phyloP scores from a whole-genome alignment of 2,797 vertebrate species.

The Paguma larvata region DNA sequence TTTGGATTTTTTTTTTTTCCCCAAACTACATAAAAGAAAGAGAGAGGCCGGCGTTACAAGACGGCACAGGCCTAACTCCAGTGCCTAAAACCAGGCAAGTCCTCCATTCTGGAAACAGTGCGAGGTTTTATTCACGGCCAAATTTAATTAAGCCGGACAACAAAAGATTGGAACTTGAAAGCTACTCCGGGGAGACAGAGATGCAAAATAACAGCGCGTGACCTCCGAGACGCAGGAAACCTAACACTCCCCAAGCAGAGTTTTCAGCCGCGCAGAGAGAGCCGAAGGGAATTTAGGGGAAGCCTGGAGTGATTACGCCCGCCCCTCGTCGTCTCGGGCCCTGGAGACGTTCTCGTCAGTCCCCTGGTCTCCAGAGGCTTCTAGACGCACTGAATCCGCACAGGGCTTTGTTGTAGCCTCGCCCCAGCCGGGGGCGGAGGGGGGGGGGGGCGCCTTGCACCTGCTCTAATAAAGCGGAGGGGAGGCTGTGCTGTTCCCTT shows the following conservation, averaged over 20 bases:
- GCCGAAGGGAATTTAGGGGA: conserved; percentile 84
- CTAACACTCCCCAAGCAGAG: conserved; percentile 58
- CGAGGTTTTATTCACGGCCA: conserved; percentile 70
- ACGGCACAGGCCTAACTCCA: conserved; percentile 39
- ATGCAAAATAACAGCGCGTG: conserved; percentile 53
- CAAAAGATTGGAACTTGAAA: conserved; percentile 78
- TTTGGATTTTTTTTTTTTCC: conserved; percentile 62
- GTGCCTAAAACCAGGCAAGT: neutral
- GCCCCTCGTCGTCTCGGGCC: conserved; percentile 89
- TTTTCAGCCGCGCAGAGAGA: conserved; percentile 81
- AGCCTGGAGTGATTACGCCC: conserved; percentile 91
- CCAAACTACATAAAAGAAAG: conserved; percentile 51
- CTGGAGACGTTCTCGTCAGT: conserved; percentile 88
- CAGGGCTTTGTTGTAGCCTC: conserved; percentile 73
- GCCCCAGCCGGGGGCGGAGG: conserved; percentile 55
- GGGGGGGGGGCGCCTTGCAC: conserved; percentile 82
- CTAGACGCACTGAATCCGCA: conserved; percentile 84
- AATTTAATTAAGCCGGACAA: conserved; percentile 79
- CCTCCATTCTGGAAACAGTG: conserved; percentile 24
- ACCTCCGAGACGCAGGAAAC: conserved; percentile 75
- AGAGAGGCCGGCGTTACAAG: conserved; percentile 40
- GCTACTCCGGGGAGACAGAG: conserved; percentile 71
- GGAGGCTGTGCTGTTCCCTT: conserved; percentile 33
- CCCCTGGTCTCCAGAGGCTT: conserved; percentile 87
- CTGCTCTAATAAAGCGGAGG: conserved; percentile 87